Evolutionary conservation across 1,140 invertebrate species (phyloP).

Genomic region (Calephelis virginiensis): DNA sequence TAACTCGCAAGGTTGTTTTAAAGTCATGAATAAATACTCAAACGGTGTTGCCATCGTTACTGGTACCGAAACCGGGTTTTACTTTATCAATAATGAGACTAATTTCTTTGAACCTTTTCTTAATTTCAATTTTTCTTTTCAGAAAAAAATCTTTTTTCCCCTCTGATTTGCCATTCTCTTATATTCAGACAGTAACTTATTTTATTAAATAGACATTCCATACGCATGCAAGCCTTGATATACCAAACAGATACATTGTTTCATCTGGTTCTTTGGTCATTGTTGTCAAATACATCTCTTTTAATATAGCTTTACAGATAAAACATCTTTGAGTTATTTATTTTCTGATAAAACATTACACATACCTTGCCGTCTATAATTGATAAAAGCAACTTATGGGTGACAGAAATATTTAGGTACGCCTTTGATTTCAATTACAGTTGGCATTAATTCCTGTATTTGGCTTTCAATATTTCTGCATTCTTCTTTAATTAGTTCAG

Average conservation of each 20-base stretch:
- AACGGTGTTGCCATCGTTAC: neutral
- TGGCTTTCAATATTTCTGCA: too few relatives aligned
- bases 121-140: slow-evolving; percentile 3
- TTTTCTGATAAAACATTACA: slow-evolving; percentile 6
- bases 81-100: neutral
- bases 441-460: too few relatives aligned
- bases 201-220: neutral
- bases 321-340: slow-evolving; percentile 8
- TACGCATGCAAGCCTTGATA: slow-evolving; percentile 7
- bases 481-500: too few relatives aligned
- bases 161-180: neutral
- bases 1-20: slow-evolving; percentile 1
- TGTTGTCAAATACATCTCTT: slow-evolving; percentile 3
- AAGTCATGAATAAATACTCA: neutral
- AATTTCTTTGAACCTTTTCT: neutral
- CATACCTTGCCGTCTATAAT: too few relatives aligned
- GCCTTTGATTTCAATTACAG: too few relatives aligned
- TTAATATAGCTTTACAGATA: slow-evolving; percentile 7
- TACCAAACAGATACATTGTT: neutral
- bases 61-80: slow-evolving; percentile 7
- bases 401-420: too few relatives aligned
- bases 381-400: too few relatives aligned
- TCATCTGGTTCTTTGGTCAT: slow-evolving; percentile 2
- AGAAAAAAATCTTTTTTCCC: neutral
- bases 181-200: neutral